These are phyloP conservation scores for Stomatorhinus walkeri DNA, from an alignment of 2,797 vertebrate species.

Conservation along the genomic window DNA sequence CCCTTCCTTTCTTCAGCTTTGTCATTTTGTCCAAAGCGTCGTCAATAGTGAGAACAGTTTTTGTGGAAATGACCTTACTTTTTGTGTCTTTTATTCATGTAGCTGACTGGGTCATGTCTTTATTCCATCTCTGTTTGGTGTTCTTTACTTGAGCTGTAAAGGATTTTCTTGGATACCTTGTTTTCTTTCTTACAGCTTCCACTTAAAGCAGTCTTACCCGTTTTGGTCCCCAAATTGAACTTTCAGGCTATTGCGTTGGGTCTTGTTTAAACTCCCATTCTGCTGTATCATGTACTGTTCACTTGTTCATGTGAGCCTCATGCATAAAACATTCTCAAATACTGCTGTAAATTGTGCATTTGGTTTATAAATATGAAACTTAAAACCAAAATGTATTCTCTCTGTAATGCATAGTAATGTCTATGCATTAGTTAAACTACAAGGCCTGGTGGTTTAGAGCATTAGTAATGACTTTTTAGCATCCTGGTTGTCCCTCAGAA, in stretches of 20 bases:
- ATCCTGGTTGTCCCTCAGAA: neutral
- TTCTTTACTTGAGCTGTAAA: neutral
- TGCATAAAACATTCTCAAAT: neutral
- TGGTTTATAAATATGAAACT: neutral
- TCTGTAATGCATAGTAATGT: neutral
- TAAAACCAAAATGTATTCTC: neutral
- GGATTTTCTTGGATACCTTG: neutral
- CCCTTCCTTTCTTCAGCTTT: neutral
- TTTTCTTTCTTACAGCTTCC: neutral
- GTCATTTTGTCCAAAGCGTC: no score
- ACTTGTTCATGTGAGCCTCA: neutral
- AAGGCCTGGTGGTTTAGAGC: neutral
- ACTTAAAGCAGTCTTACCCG: neutral
- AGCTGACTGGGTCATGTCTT: neutral
- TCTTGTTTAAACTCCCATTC: neutral
- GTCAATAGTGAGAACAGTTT: neutral
- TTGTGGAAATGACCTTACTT: neutral
- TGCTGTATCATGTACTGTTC: neutral
- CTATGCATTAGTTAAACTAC: neutral
- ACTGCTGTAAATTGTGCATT: neutral
- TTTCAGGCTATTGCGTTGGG: neutral
- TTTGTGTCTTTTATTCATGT: neutral
- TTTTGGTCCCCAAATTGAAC: neutral
- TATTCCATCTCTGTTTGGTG: neutral
- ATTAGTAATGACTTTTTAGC: conserved; percentile 3